Percentiles rank a stretch among this genome's conserved stretches.
Evolutionary conservation across 2,113 vertebrate species (phyloP).

Genomic region (Carlito syrichta): DNA sequence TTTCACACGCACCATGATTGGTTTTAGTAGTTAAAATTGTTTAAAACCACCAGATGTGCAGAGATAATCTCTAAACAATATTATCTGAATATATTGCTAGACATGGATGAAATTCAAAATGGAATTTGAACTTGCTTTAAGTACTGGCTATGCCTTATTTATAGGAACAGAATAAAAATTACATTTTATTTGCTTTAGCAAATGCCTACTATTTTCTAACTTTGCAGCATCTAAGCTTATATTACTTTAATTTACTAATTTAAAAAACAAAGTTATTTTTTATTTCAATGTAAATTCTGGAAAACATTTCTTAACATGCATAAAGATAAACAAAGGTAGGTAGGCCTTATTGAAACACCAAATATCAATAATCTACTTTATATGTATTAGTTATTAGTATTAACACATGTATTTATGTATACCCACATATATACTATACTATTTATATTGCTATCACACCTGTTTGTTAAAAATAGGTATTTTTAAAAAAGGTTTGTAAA

Average conservation of each 20-base stretch:
- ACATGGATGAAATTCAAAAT: slow-evolving; percentile 39
- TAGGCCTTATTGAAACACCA: slow-evolving; percentile 34
- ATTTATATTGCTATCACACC: slow-evolving; percentile 8
- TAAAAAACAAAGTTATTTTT: slow-evolving; percentile 41
- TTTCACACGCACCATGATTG: slow-evolving; percentile 44
- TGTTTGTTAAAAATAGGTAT: neutral
- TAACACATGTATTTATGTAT: slow-evolving; percentile 31
- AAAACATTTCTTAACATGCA: slow-evolving; percentile 69
- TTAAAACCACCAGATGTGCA: slow-evolving; percentile 43
- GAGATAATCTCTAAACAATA: slow-evolving; percentile 28
- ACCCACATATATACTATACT: slow-evolving; percentile 39
- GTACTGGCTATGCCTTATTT: slow-evolving; percentile 26
- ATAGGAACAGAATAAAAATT: slow-evolving; percentile 51
- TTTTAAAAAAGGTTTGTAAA: slow-evolving; percentile 36
- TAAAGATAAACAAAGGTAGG: slow-evolving; percentile 25
- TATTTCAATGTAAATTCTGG: slow-evolving; percentile 56
- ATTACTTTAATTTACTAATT: slow-evolving; percentile 44
- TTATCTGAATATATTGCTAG: slow-evolving; percentile 37
- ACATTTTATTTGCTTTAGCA: slow-evolving; percentile 47
- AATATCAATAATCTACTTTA: slow-evolving; percentile 45
- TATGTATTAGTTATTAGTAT: slow-evolving; percentile 46
- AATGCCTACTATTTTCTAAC: slow-evolving; percentile 52
- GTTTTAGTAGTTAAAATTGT: slow-evolving; percentile 24
- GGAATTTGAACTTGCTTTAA: slow-evolving; percentile 43
- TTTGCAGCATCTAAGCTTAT: slow-evolving; percentile 41